A percentile compares a stretch with the other conserved stretches of the same genome.
These are phyloP conservation scores for Synaphobranchus kaupii DNA, from an alignment of 2,797 vertebrate genomes.

Conservation along the genomic window DNA sequence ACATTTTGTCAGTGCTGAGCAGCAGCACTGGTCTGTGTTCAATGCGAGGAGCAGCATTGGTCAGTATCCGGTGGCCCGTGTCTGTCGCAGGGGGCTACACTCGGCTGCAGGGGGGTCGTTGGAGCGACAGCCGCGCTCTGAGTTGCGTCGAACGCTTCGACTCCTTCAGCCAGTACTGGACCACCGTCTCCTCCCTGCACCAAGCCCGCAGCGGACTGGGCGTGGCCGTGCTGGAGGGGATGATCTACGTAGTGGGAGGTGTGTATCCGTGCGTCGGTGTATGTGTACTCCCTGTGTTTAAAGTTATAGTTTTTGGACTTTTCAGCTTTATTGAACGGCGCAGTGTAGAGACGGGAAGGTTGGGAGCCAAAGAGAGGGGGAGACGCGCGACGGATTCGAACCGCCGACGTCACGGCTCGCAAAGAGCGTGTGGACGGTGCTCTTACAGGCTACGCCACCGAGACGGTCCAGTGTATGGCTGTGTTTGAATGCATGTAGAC, in stretches of 20 bases:
- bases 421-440: too few relatives aligned
- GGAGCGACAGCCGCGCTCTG: constrained; percentile 93
- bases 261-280: constrained; percentile 41
- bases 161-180: constrained; percentile 98
- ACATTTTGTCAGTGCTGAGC: neutral
- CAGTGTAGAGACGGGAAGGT: too few relatives aligned
- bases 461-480: too few relatives aligned
- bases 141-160: constrained; percentile 97
- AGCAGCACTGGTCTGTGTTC: neutral
- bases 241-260: constrained; percentile 98
- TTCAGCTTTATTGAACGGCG: too few relatives aligned
- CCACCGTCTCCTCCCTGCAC: constrained; percentile 93
- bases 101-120: constrained; percentile 90
- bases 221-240: constrained; percentile 88
- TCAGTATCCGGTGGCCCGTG: neutral
- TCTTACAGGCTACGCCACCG: too few relatives aligned
- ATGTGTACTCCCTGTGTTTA: too few relatives aligned
- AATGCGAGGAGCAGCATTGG: neutral
- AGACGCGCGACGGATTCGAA: too few relatives aligned
- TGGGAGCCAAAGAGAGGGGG: too few relatives aligned
- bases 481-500: neutral
- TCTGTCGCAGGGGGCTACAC: constrained; percentile 87
- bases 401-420: too few relatives aligned
- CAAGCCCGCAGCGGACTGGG: constrained; percentile 93
- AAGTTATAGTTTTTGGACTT: too few relatives aligned